Base-by-base conservation (phyloP, 2,113 vertebrate species). In the Sinocyclocheilus anophthalmus region DNA sequence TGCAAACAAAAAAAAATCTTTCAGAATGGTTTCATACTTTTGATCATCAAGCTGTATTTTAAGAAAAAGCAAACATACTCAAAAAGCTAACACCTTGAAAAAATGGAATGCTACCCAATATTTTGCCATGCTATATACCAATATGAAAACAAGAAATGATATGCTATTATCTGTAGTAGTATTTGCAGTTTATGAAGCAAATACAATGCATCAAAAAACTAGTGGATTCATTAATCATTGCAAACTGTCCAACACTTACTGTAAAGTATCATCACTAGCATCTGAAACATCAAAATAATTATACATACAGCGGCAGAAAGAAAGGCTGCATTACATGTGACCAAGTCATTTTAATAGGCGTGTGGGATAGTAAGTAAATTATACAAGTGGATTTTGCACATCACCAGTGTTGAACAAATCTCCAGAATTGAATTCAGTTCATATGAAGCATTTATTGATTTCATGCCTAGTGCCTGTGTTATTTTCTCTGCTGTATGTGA, bases 401-500 rank as follows among this genome's bases (percentile, higher is more conserved):
- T 45, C 59, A 65, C 26, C 37, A 48, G 80, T 69, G 24, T 82
- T 67, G 16, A 81, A 81, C 79, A 67, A 81, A 81, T 81, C 39
- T 69, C 59, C 39, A 81, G 42, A 33, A 81, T 20, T 53, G 8
- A 69, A 69, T 82, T 69, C 20, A 8, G n/a, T 53, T 82, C 24
- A 33, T 69, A 82, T 67, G 24, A 82, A 82, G 42, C 63, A 69
- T 30, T 24, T 48, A 50, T 82, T 82, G 53, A 82, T 82, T 82
- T 82, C 80, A 69, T 82, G 80, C 61, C 80, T 82, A 33, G 42
- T 30, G 80, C 16, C 80, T 82, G 63, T 20, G 63, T 69, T 33
- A 50, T 82, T 82, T 67, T 26, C 24, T 50, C 2, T 50, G 48
- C 48, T 50, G 48, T 50, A 50, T 82, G 63, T 53, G 80, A 69